phyloP scores from a whole-genome alignment of 2,888 invertebrate genomes.

The Allolobophora icterica region DNA sequence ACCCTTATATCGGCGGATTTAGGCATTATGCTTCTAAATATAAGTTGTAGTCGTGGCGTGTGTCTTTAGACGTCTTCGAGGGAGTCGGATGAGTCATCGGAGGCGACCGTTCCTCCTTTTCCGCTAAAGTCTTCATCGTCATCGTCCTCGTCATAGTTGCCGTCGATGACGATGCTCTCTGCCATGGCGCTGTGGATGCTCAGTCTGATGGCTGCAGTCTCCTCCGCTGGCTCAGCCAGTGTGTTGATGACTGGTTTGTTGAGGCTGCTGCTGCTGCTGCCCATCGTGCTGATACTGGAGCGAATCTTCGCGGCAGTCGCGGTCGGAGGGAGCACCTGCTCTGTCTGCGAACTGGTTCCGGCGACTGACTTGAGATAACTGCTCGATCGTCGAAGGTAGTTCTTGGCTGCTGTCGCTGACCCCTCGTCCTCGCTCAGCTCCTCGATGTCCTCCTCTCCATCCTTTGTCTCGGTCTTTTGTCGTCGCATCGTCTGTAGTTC shows the following conservation, averaged over 20 bases:
- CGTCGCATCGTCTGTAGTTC: neutral
- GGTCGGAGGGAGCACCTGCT: neutral
- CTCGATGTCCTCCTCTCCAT: slow-evolving; percentile 4
- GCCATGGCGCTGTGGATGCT: neutral
- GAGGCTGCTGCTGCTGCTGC: neutral
- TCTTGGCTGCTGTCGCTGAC: neutral
- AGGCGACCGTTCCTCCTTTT: slow-evolving; percentile 5
- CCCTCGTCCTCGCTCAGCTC: neutral
- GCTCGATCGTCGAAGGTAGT: neutral
- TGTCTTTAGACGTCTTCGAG: neutral
- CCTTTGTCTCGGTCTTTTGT: neutral
- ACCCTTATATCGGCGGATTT: no score
- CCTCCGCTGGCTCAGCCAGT: neutral
- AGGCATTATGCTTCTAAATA: no score
- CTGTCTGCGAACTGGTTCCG: neutral
- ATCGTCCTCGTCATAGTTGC: neutral
- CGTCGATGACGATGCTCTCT: neutral
- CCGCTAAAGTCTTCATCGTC: slow-evolving; percentile 29
- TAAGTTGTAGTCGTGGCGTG: neutral
- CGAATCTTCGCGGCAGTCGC: neutral
- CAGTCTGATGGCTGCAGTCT: neutral
- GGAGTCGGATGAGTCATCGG: slow-evolving; percentile 12
- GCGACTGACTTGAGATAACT: slow-evolving; percentile 10
- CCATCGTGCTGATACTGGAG: neutral
- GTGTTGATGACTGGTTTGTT: neutral